phyloP scores from a whole-genome alignment of 2,113 vertebrate genomes.

The Ornithorhynchus anatinus region DNA sequence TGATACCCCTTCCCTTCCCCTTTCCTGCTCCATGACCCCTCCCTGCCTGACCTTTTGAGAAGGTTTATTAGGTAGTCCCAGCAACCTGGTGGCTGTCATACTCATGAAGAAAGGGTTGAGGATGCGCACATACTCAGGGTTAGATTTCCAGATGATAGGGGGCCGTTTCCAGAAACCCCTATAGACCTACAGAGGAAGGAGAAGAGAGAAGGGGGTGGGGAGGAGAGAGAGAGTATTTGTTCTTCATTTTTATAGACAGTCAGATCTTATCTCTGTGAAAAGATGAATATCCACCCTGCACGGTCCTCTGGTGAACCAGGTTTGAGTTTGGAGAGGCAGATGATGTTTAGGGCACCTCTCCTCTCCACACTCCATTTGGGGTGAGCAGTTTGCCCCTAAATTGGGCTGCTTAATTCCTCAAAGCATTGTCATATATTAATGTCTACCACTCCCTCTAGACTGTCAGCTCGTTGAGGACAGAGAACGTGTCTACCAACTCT shows the following conservation, averaged over 20 bases:
- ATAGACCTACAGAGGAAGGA: background rate
- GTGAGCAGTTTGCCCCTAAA: too few species aligned
- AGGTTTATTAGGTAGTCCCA: constrained; percentile 78
- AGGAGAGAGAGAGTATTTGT: constrained; percentile 23
- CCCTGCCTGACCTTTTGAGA: constrained; percentile 76
- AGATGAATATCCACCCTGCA: too few species aligned
- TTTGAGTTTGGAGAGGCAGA: background rate
- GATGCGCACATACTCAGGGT: constrained; percentile 78
- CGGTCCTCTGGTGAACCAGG: too few species aligned
- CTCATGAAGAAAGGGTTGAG: constrained; percentile 90
- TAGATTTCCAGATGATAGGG: constrained; percentile 86
- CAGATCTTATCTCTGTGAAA: background rate
- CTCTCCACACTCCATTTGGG: too few species aligned
- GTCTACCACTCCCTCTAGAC: too few species aligned
- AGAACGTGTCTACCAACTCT: too few species aligned
- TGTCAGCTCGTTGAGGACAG: too few species aligned
- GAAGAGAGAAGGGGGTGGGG: background rate
- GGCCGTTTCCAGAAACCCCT: constrained; percentile 81
- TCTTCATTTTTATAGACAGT: background rate
- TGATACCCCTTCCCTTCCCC: background rate
- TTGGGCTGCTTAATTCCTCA: too few species aligned
- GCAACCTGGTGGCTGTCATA: constrained; percentile 83
- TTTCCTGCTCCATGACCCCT: too few species aligned
- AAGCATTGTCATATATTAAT: too few species aligned
- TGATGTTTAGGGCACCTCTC: background rate